phyloP scores from a whole-genome alignment of 1,140 invertebrate genomes.

The Agrilus planipennis region DNA sequence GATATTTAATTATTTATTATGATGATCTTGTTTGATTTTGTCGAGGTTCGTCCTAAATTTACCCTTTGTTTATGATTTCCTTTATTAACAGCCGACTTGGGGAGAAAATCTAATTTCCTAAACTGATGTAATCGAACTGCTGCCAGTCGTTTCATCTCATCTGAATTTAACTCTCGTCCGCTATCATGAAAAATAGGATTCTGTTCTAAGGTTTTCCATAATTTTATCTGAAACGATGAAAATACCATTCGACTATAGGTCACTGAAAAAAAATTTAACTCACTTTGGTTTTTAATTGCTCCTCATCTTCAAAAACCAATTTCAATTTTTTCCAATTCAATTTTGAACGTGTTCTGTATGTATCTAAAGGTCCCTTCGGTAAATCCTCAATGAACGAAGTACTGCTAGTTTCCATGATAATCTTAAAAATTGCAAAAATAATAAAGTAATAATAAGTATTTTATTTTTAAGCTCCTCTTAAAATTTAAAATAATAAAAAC shows the following conservation, averaged over 20 bases:
- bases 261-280: no score
- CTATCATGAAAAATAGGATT: constrained; percentile 64
- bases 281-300: constrained; percentile 62
- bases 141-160: constrained; percentile 55
- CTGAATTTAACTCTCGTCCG: constrained; percentile 45
- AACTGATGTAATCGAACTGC: constrained; percentile 47
- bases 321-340: constrained; percentile 74
- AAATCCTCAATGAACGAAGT: constrained; percentile 33
- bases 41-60: no score
- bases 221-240: constrained; percentile 51
- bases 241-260: no score
- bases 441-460: no score
- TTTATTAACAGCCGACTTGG: constrained; percentile 42
- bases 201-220: constrained; percentile 70
- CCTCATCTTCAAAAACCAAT: constrained; percentile 56
- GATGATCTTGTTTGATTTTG: no score
- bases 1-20: no score
- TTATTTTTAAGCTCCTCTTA: no score
- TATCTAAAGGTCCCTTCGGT: constrained; percentile 54
- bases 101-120: constrained; percentile 35
- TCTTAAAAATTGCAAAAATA: not conserved
- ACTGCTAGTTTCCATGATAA: constrained; percentile 8
- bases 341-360: constrained; percentile 55
- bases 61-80: constrained; percentile 15
- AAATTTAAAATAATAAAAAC: no score